These are phyloP conservation scores for Heliothis subflexa DNA, from an alignment of 1,140 invertebrate genomes.

Conservation along the genomic window DNA sequence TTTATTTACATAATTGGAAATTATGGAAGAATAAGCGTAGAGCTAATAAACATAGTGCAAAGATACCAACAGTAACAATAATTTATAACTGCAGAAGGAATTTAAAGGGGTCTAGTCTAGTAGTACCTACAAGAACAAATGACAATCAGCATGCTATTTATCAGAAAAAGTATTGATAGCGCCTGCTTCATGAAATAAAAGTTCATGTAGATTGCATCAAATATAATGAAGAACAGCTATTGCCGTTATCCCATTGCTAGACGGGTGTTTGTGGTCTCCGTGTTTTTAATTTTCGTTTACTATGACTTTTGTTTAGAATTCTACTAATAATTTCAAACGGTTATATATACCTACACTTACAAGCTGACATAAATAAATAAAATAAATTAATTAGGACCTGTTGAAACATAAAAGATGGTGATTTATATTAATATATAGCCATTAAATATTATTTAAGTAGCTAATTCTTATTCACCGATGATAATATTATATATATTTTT, in stretches of 20 bases:
- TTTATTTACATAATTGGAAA: constrained; percentile 7
- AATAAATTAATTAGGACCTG: constrained; percentile 28
- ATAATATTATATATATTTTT: constrained; percentile 57
- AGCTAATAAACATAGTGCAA: not conserved
- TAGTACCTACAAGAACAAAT: no score
- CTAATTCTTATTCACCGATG: constrained; percentile 65
- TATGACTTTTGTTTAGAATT: not conserved
- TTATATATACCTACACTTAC: not conserved
- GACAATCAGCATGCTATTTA: no score
- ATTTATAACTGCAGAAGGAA: not conserved
- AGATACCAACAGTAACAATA: constrained; percentile 33
- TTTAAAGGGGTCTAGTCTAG: not conserved
- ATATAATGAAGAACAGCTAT: no score
- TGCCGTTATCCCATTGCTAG: no score
- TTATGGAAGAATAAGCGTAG: constrained; percentile 21
- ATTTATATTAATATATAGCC: constrained; percentile 55
- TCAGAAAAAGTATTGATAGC: no score
- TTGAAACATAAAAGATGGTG: not conserved
- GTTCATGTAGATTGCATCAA: no score
- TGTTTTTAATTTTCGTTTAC: not conserved
- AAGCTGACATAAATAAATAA: constrained; percentile 7
- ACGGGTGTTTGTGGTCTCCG: not conserved
- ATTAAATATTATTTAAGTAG: constrained; percentile 58
- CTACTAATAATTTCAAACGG: not conserved
- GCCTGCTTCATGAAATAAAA: no score